Evolutionary conservation across 2,797 vertebrate species (phyloP).

Genomic region (Muscicapa striata): DNA sequence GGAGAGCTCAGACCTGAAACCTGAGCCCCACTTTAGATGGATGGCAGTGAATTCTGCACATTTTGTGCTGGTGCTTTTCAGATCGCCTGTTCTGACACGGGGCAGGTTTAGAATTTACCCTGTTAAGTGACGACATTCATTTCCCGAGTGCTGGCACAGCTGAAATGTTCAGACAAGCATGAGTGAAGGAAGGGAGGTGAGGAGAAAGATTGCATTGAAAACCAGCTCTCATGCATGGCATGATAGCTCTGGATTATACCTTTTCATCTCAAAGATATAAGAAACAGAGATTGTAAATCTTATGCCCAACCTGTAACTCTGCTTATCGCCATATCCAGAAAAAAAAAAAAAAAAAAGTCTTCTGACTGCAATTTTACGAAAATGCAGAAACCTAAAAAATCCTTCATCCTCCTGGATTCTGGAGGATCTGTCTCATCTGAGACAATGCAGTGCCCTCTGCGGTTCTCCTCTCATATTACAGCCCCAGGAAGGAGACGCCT

Average conservation of each 20-base stretch:
- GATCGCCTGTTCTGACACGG: not conserved
- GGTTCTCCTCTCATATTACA: not conserved
- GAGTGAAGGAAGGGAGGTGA: not conserved
- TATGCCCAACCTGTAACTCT: not conserved
- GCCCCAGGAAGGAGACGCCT: not conserved
- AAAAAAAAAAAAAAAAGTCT: not conserved
- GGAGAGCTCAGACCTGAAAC: not conserved
- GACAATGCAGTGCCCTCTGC: constrained; percentile 66
- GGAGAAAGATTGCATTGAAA: not conserved
- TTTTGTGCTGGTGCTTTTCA: not conserved
- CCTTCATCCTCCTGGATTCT: not conserved
- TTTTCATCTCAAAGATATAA: not conserved
- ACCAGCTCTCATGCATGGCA: not conserved
- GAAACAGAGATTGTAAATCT: not conserved
- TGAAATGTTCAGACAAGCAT: not conserved
- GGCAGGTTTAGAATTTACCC: not conserved
- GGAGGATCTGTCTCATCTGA: not conserved
- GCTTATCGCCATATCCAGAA: not conserved
- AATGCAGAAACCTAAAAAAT: not conserved
- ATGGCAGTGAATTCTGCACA: not conserved
- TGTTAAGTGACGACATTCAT: not conserved
- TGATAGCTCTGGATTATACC: not conserved
- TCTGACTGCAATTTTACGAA: not conserved
- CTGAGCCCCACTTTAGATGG: not conserved
- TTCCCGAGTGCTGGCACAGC: not conserved